phyloP scores from a whole-genome alignment of 1,140 invertebrate species.

The Augochlora pura region DNA sequence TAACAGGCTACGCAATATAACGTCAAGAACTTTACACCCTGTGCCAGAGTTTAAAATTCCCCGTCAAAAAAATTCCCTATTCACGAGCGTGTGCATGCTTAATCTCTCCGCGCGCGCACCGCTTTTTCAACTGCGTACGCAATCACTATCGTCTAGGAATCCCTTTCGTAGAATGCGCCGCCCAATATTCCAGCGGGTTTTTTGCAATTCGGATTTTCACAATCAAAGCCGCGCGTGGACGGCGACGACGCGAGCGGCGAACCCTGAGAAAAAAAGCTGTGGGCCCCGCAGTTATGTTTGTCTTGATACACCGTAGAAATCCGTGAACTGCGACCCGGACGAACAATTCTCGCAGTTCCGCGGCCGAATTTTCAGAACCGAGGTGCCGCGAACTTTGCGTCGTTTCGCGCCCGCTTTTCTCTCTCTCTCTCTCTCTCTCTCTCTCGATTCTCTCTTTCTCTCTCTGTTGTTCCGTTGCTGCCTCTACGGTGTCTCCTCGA shows the following conservation, averaged over 20 bases:
- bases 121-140: conserved; percentile 29
- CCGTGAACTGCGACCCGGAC: background rate
- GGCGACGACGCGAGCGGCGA: too few relatives aligned
- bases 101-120: conserved; percentile 18
- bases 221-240: conserved; percentile 27
- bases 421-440: background rate
- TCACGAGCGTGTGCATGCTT: conserved; percentile 27
- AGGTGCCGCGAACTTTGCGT: too few relatives aligned
- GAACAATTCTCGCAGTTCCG: too few relatives aligned
- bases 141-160: conserved; percentile 12
- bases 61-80: conserved; percentile 18
- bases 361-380: conserved; percentile 3
- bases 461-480: too few relatives aligned
- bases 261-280: conserved; percentile 20
- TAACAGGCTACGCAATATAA: too few relatives aligned
- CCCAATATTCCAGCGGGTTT: conserved; percentile 27
- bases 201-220: conserved; percentile 49
- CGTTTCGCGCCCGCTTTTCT: background rate
- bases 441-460: too few relatives aligned
- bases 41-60: too few relatives aligned
- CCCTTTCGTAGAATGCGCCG: background rate
- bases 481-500: too few relatives aligned
- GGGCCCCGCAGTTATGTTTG: conserved; percentile 29
- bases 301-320: conserved; percentile 35
- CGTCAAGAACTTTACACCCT: too few relatives aligned